phyloP scores from a whole-genome alignment of 2,113 vertebrate genomes.

The Chaetorhynchus papuensis region DNA sequence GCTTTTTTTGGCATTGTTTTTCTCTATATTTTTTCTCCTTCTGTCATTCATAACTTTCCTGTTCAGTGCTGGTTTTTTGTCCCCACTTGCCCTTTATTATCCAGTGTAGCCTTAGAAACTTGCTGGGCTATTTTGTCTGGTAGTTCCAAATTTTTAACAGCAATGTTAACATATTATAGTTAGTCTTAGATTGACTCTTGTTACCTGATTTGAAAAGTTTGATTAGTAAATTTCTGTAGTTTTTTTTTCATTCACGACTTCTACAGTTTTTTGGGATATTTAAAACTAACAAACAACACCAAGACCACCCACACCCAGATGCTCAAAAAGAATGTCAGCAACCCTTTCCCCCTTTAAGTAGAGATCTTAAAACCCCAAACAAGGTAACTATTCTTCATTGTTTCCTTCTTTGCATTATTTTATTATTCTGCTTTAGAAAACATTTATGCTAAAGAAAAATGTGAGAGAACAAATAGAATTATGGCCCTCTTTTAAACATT shows the following conservation, averaged over 20 bases:
- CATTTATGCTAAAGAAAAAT: not conserved
- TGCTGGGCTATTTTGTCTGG: not conserved
- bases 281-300: not conserved
- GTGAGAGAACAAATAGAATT: not conserved
- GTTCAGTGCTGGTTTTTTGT: not conserved
- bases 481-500: not conserved
- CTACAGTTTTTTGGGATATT: not conserved
- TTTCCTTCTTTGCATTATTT: not conserved
- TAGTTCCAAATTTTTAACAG: not conserved
- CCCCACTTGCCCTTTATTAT: not conserved
- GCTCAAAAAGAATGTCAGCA: not conserved
- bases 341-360: not conserved
- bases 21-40: not conserved
- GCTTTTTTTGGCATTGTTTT: not conserved
- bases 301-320: not conserved
- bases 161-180: not conserved
- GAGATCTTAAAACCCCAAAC: not conserved
- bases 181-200: not conserved
- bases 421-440: not conserved
- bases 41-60: not conserved
- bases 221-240: not conserved
- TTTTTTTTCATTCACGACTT: not conserved
- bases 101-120: not conserved
- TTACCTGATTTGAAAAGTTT: not conserved
- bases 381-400: not conserved